Evolutionary conservation across 2,113 vertebrate genomes (phyloP).

Genomic region (Vombatus ursinus): DNA sequence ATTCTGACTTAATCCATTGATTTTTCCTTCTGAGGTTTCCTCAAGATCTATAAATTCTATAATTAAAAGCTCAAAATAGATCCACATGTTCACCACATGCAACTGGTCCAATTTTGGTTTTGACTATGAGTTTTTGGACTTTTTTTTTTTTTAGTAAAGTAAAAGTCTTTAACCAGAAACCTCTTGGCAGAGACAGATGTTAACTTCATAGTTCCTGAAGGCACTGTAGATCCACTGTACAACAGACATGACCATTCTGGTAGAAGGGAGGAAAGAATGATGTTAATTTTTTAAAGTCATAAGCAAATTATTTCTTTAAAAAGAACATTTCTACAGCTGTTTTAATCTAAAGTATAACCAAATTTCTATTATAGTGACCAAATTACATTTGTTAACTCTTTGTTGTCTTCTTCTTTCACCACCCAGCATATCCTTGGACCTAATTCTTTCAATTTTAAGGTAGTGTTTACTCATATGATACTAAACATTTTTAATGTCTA

Average conservation of each 20-base stretch:
- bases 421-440: neutral
- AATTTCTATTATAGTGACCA: neutral
- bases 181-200: slow-evolving; percentile 71
- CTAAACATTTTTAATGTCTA: neutral
- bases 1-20: slow-evolving; percentile 66
- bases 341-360: neutral
- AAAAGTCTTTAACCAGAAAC: slow-evolving; percentile 83
- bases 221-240: slow-evolving; percentile 99
- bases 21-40: slow-evolving; percentile 61
- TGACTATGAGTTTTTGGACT: slow-evolving; percentile 75
- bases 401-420: neutral
- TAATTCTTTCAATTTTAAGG: neutral
- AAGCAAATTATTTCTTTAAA: slow-evolving; percentile 35
- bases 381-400: neutral
- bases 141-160: slow-evolving; percentile 84
- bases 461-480: neutral
- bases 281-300: slow-evolving; percentile 33
- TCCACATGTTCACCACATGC: slow-evolving; percentile 75
- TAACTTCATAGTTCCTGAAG: slow-evolving; percentile 93
- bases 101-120: slow-evolving; percentile 78
- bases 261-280: slow-evolving; percentile 45
- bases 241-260: slow-evolving; percentile 98
- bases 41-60: slow-evolving; percentile 72
- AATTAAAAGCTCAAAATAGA: slow-evolving; percentile 68
- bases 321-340: neutral